Evolutionary conservation across 2,113 vertebrate genomes (phyloP).

Genomic region (Atractosteus spatula): DNA sequence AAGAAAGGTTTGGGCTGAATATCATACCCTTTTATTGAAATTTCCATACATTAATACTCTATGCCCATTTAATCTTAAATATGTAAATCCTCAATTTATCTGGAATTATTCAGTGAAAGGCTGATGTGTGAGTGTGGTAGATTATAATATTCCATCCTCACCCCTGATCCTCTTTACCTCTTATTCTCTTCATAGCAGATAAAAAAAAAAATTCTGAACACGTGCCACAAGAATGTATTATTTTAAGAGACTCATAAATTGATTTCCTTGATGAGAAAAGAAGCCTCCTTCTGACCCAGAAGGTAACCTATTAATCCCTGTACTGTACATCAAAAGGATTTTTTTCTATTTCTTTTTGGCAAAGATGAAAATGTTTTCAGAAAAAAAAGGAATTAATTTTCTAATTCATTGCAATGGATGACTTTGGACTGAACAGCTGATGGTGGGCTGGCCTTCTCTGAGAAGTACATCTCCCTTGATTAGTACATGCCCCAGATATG

Average conservation of each 20-base stretch:
- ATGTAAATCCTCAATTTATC: constrained; percentile 85
- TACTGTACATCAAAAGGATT: constrained; percentile 61
- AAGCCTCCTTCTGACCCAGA: constrained; percentile 73
- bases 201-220: constrained; percentile 52
- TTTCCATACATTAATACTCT: constrained; percentile 54
- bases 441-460: constrained; percentile 52
- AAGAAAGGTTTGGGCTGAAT: not conserved
- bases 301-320: constrained; percentile 73
- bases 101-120: constrained; percentile 77
- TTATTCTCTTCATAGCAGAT: constrained; percentile 76
- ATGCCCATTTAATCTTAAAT: constrained; percentile 75
- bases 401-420: constrained; percentile 62
- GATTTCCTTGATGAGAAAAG: constrained; percentile 82
- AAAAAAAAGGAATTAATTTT: constrained; percentile 74
- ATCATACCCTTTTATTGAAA: constrained; percentile 29
- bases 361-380: constrained; percentile 76
- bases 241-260: constrained; percentile 81
- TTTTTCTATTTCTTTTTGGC: constrained; percentile 50
- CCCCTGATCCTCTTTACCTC: constrained; percentile 79
- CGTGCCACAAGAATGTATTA: constrained; percentile 74
- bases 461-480: constrained; percentile 57
- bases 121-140: constrained; percentile 75
- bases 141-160: constrained; percentile 67
- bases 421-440: constrained; percentile 61
- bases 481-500: constrained; percentile 44